Base-by-base conservation (phyloP, 2,797 vertebrate genomes). In the Ctenochaetus hawaiiensis region DNA sequence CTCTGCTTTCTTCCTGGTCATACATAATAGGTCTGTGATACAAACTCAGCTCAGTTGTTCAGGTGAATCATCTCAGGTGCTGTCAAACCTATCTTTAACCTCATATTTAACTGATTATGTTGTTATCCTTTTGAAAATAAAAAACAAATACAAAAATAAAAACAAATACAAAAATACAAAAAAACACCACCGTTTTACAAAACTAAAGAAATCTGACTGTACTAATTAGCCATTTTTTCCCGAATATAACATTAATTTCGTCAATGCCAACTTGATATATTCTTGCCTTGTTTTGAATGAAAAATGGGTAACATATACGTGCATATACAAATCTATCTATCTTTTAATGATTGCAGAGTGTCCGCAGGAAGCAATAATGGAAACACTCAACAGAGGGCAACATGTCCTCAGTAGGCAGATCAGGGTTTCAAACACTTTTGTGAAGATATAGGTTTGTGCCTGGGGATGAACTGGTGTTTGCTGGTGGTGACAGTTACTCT, bases 1-100 rank as follows among this genome's bases (percentile, higher is more conserved):
- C 60, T 39, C 44, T 18, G 45, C 70, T 59, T 47, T 80, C 88
- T 86, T 89, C 88, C 89, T 89, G 90, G 63, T 90, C 4, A 14
- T 34, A 57, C 67, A 64, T 26, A 60, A 71, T 37, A 23, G 61
- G 16, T 60, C 26, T 18, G 6, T 51, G 59, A 53, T 1, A 5
- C 11, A 5, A 22, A 22, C 37, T 17, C 26, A 11, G 20, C 17
- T 75, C 18, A 8, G 30, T 61, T 72, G 62, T 77, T 67, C 39
- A 44, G 18, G 23, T 4, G 2, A 6, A 59, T 64, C 17, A 5
- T 2, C 30, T 12, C 6, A 0, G 34, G 51, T 34, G 26, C 49
- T 9, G 11, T 12, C 57, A 48, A 72, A 67, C 22, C 2, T 1
- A 8, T 37, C 56, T 16, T 26, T 10, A 18, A 20, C 9, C 12